Conservation (phyloP, 2,888 invertebrate genomes). For the Troides oblongomaculatus region DNA sequence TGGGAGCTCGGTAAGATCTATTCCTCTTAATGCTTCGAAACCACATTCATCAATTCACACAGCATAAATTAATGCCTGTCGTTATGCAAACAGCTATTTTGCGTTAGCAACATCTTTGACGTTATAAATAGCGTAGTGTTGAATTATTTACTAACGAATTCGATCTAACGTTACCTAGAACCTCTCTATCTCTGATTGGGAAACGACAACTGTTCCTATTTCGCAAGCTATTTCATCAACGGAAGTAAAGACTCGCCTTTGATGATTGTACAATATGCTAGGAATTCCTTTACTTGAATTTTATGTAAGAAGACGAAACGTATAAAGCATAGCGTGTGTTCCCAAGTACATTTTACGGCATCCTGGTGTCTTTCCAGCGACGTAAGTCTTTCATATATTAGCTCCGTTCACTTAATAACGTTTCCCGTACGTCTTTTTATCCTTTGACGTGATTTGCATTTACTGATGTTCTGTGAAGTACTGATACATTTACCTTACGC, state of each 20-base stretch:
- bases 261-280: slow-evolving; percentile 34
- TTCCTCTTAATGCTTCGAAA: slow-evolving; percentile 29
- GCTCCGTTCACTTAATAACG: slow-evolving; percentile 39
- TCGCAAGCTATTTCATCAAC: slow-evolving; percentile 20
- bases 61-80: slow-evolving; percentile 32
- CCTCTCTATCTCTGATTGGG: slow-evolving; percentile 12
- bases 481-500: slow-evolving; percentile 29
- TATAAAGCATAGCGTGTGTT: slow-evolving; percentile 44
- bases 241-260: slow-evolving; percentile 21
- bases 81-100: slow-evolving; percentile 31
- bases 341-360: slow-evolving; percentile 38
- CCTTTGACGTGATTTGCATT: slow-evolving; percentile 56
- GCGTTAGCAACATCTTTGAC: slow-evolving; percentile 25
- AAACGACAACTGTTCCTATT: slow-evolving; percentile 8
- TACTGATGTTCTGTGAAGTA: slow-evolving; percentile 43
- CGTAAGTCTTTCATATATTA: slow-evolving; percentile 30
- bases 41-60: slow-evolving; percentile 30
- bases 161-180: background rate
- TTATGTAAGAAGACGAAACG: slow-evolving; percentile 36
- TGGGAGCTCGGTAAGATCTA: slow-evolving; percentile 33
- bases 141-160: slow-evolving; percentile 17
- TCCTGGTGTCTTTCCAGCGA: slow-evolving; percentile 42
- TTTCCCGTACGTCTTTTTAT: slow-evolving; percentile 40
- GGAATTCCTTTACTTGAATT: slow-evolving; percentile 40
- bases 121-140: slow-evolving; percentile 14